A percentile compares a stretch with the other conserved stretches of the same genome.
Evolutionary conservation across 2,797 vertebrate genomes (phyloP).

Genomic region (Syngnathus acus): DNA sequence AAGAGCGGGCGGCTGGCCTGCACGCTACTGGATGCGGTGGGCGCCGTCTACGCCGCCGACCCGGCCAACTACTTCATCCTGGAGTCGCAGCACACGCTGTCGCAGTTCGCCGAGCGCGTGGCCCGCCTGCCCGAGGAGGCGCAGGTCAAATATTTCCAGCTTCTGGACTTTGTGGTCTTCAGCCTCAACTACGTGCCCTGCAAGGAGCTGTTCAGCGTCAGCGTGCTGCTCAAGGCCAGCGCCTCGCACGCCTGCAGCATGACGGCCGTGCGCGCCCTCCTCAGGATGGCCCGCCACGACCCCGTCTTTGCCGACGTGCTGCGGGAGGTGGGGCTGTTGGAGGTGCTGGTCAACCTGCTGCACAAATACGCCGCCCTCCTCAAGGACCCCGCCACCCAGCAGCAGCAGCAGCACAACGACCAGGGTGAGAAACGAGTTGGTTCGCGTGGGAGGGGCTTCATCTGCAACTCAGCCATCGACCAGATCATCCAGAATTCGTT

Average conservation of each 20-base stretch:
- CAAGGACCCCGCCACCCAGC: conserved; percentile 84
- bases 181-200: conserved; percentile 97
- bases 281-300: conserved; percentile 89
- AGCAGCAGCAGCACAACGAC: conserved; percentile 69
- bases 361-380: conserved; percentile 95
- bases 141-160: conserved; percentile 93
- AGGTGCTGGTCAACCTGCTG: conserved; percentile 94
- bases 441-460: no score
- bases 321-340: conserved; percentile 93
- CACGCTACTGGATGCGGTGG: conserved; percentile 90
- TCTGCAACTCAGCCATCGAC: no score
- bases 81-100: conserved; percentile 92
- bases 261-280: conserved; percentile 82
- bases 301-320: conserved; percentile 95
- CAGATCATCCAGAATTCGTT: no score
- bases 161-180: conserved; percentile 93
- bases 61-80: conserved; percentile 95
- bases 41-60: conserved; percentile 87
- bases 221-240: conserved; percentile 91
- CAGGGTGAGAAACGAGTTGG: conserved; percentile 69
- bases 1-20: conserved; percentile 86
- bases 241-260: conserved; percentile 87
- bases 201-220: conserved; percentile 97
- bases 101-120: conserved; percentile 92
- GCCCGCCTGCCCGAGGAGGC: conserved; percentile 85